Evolutionary conservation across 1,140 invertebrate species (phyloP), one percentile per base, ranked within the genome.

Genomic region (Psilanteris sp.): DNA sequence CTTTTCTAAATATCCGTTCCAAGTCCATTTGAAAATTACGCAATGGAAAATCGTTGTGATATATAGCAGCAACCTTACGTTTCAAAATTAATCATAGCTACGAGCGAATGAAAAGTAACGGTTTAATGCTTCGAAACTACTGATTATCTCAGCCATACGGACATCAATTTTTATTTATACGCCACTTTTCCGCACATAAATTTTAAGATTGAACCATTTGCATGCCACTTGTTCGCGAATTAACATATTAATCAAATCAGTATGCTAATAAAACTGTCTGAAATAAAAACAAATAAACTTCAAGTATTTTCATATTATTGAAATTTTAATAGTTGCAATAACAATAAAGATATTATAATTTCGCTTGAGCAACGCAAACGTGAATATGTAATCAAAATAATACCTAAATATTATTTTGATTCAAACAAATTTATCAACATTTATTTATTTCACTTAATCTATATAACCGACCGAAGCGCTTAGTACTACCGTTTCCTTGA

Each of bases 81-180:
- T 57, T 68, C 41, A 48, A 68, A 68, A 68, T 68, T 68, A 68
- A 57, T 50, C 43, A 57, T 41, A 68, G 41, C 52, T 18, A 57
- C 43, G 43, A 57, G 41, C 43, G 27, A 50, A 50, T n/a, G 52
- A 68, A 68, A 57, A 57, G 62, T 68, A 68, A 68, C 64, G 52
- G 52, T 57, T 43, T 55, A 50, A 34, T 41, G 36, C 14, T 14
- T 34, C 34, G 29, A 70, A 43, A 41, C 34, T 44, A 29, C 10
- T 59, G 50, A 70, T 70, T 70, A 70, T 41, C 50, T 13, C 8
- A 29, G 29, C 8, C 16, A 18, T 11, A 22, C 66, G 27, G 48
- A 39, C 32, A 24, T 55, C 31, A 39, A 37, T 46, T 67, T 67
- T 55, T 67, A 55, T 67, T 67, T 55, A 46, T 39, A 15, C 7